Conservation (phyloP, 2,888 invertebrate species). For the Furcula furcula region DNA sequence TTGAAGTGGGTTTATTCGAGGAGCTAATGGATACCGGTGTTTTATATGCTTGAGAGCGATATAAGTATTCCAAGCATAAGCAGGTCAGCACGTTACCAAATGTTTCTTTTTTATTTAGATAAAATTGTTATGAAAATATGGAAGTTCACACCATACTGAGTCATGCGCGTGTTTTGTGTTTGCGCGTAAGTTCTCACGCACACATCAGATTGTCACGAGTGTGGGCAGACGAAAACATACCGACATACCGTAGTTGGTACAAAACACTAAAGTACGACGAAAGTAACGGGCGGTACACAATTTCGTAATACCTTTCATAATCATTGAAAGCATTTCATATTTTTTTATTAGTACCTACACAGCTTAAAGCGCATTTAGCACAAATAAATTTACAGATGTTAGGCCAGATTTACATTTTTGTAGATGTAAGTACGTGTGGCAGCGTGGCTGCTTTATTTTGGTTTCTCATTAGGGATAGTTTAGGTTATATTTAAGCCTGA, state of each 20-base stretch:
- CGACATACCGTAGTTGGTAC: conserved; percentile 33
- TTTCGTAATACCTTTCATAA: too few species aligned
- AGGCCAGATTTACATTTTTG: too few species aligned
- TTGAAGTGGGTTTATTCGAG: conserved; percentile 37
- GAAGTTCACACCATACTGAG: conserved; percentile 55
- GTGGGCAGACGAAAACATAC: conserved; percentile 52
- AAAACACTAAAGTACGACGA: conserved; percentile 11
- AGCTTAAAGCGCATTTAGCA: too few species aligned
- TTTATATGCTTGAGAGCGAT: conserved; percentile 26
- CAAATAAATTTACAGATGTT: too few species aligned
- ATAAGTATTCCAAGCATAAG: conserved; percentile 16
- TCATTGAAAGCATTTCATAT: too few species aligned
- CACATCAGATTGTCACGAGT: conserved; percentile 62
- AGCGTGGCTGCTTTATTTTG: too few species aligned
- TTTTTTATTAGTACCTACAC: too few species aligned
- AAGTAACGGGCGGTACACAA: conserved; percentile 8
- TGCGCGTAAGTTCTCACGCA: conserved; percentile 67
- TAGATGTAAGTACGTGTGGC: too few species aligned
- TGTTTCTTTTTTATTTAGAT: conserved; percentile 28
- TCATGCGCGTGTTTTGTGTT: conserved; percentile 50
- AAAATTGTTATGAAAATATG: conserved; percentile 23
- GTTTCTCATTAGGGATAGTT: too few species aligned
- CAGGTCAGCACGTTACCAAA: conserved; percentile 21
- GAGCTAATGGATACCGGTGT: conserved; percentile 33
- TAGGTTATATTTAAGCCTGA: too few species aligned